Base-by-base conservation (phyloP, 2,113 vertebrate genomes). In the Aegotheles bennettii region DNA sequence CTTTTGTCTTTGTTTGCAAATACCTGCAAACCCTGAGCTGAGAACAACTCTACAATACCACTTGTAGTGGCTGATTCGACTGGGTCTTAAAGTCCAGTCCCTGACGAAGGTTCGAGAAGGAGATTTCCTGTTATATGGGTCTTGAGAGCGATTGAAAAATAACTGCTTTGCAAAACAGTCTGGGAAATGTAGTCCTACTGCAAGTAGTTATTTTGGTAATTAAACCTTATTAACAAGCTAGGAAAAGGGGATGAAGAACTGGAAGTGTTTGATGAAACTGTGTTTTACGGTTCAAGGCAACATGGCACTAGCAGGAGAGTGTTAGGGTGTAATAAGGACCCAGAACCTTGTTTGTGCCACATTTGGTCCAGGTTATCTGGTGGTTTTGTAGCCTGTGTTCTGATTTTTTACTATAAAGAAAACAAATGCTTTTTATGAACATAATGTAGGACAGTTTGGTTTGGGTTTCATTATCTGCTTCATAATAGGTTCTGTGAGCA, bases 131-230 rank as follows among this genome's bases (percentile, higher is more conserved):
- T 80, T 56, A 11, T 1, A 15, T 42, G 25, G n/a, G 10, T 48
- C 25, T 71, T 73, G 63, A 83, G 48, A 85, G 4, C 10, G 50
- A n/a, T 20, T 75, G 54, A 43, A 82, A 88, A 88, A n/a, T 18
- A n/a, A 56, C 21, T 50, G 47, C 28, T 76, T 76, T 81, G 26
- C 28, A 48, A 54, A 74, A n/a, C 17, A 51, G 26, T 28, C 23
- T 86, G 79, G 43, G 80, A 94, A 89, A 73, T 35, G n/a, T 54
- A 76, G 63, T 89, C 77, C 36, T 47, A 16, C 11, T 25, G n/a
- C 21, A 71, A 48, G 47, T 38, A 12, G 5, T 69, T 61, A 35
- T 47, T 93, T 86, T 74, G 15, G 25, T 69, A 53, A 59, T 80
- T 86, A 64, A 65, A 21, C 17, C 29, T 65, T 65, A 36, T 25